A percentile compares a stretch with the other conserved stretches of the same genome.
phyloP scores from a whole-genome alignment of 2,797 vertebrate genomes.

The Chaunax sp. region DNA sequence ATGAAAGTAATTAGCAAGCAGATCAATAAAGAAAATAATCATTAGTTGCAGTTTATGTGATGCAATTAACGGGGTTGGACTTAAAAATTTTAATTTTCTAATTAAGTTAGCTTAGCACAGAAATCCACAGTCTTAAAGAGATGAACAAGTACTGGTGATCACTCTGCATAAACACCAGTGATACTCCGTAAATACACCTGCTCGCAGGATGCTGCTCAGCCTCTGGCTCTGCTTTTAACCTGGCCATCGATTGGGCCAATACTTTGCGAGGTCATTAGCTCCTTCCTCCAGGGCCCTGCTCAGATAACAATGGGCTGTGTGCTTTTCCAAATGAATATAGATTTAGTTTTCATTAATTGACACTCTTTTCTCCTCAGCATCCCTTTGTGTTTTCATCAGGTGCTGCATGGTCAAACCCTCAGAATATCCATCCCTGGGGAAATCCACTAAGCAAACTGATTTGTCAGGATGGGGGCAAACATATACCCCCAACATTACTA shows the following conservation, averaged over 20 bases:
- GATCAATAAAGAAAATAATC: too few relatives aligned
- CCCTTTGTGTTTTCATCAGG: constrained; percentile 49
- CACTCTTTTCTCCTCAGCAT: constrained; percentile 16
- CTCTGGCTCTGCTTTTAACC: constrained; percentile 46
- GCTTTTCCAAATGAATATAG: constrained; percentile 49
- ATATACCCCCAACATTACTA: not conserved
- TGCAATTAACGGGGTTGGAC: not conserved
- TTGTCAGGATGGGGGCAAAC: constrained; percentile 10
- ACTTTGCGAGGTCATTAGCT: constrained; percentile 48
- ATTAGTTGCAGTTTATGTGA: too few relatives aligned
- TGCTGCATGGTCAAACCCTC: constrained; percentile 31
- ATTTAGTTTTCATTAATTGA: constrained; percentile 60
- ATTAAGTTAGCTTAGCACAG: constrained; percentile 7
- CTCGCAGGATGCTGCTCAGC: constrained; percentile 41
- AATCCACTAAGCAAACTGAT: constrained; percentile 47
- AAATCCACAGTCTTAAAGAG: constrained; percentile 8
- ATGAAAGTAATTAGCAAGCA: too few relatives aligned
- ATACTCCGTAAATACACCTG: constrained; percentile 14
- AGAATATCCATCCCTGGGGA: constrained; percentile 25
- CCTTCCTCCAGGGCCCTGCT: constrained; percentile 37
- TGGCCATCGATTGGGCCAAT: constrained; percentile 52
- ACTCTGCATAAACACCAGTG: not conserved
- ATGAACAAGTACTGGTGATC: not conserved
- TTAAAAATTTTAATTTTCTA: not conserved
- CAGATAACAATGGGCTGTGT: constrained; percentile 45